Base-by-base conservation (phyloP, 2,797 vertebrate species). In the Lepilemur septentrionalis region DNA sequence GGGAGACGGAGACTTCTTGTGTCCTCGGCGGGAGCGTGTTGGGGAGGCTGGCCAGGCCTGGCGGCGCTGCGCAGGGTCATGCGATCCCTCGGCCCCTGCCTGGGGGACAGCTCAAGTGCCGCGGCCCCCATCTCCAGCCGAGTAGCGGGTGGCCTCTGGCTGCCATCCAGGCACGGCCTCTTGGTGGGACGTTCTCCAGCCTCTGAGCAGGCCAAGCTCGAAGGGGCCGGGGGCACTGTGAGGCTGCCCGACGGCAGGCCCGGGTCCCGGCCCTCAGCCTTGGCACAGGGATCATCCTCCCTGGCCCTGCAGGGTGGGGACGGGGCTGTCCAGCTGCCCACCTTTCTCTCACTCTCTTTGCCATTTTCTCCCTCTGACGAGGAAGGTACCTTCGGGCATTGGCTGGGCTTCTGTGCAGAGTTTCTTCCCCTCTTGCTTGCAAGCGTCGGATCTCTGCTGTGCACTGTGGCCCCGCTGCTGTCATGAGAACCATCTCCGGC, bases 1-100 rank as follows among this genome's bases (percentile, higher is more conserved):
- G 80, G 93, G 61, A 82, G 67, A 23, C 4, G 76, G 22, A 72
- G 69, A 0, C 5, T 14, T 18, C 70, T 50, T 0, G 2, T 17
- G 92, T 41, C 85, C 7, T 30, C 52, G 0, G 1, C 0, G 8
- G 8, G 5, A 13, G 12, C 0, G 0, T 0, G 5, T 0, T 63
- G 22, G 6, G 1, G 0, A 1, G 28, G n/a, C 23, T 14, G 22
- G 32, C 52, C 0, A 0, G 0, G 1, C 4, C 28, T 7, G 20
- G 89, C 72, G 4, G 93, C 22, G 0, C 85, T 91, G 30, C 35
- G n/a, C 0, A 84, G 81, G 43, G 59, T 35, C 7, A 35, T 43
- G 4, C 5, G 4, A 11, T 4, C 13, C 88, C 0, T 79, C 3
- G 3, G 57, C 20, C 13, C 38, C 2, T 12, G 41, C 2, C 28